These are phyloP conservation scores for Acanthopleura granulata DNA, from an alignment of 2,888 invertebrate genomes.

Conservation along the genomic window DNA sequence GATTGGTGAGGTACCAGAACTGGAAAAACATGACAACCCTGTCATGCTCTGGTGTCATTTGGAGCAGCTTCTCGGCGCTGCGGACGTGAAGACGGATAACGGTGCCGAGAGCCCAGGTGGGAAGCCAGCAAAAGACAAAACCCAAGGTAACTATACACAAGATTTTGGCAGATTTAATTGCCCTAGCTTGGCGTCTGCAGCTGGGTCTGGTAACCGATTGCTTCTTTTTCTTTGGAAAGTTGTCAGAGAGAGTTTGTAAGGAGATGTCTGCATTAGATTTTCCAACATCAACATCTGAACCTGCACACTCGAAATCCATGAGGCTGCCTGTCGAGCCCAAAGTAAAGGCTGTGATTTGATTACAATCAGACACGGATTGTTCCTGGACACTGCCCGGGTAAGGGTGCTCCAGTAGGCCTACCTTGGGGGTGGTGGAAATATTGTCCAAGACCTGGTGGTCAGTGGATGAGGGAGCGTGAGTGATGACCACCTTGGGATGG, in stretches of 20 bases:
- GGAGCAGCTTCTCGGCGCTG: neutral
- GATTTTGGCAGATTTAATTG: slow-evolving; percentile 5
- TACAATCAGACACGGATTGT: neutral
- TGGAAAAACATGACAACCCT: neutral
- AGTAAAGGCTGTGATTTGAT: neutral
- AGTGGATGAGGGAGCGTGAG: neutral
- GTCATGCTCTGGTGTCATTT: neutral
- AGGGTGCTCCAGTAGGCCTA: neutral
- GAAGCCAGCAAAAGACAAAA: slow-evolving; percentile 3
- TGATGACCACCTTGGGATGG: neutral
- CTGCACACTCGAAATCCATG: neutral
- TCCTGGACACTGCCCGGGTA: neutral
- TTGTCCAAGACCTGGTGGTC: neutral
- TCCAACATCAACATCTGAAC: neutral
- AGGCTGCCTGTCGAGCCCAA: neutral
- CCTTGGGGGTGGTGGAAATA: neutral
- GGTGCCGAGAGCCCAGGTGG: neutral
- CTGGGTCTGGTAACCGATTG: neutral
- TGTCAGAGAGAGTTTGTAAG: neutral
- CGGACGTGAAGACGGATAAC: neutral
- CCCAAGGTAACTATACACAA: neutral
- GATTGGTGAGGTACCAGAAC: slow-evolving; percentile 13
- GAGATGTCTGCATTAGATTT: too few species aligned
- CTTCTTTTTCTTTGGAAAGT: neutral
- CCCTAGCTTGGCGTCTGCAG: neutral